These are phyloP conservation scores for Pseudonaja textilis DNA, from an alignment of 2,113 vertebrate species.

Conservation along the genomic window DNA sequence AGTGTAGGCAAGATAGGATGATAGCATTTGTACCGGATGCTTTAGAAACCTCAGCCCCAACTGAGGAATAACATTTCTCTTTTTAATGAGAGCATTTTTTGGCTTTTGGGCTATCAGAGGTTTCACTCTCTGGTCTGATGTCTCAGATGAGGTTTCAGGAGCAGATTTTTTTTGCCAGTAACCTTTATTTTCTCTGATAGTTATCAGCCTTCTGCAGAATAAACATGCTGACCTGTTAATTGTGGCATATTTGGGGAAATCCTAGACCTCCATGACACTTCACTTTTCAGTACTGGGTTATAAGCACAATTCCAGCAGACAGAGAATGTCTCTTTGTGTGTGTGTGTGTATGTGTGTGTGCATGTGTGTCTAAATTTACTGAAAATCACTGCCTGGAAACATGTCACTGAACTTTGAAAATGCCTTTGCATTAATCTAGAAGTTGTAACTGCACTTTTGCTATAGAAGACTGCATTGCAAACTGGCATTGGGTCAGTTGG, in stretches of 20 bases:
- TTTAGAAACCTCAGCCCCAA: background rate
- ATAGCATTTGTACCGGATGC: background rate
- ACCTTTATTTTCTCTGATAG: constrained; percentile 66
- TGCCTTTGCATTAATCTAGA: background rate
- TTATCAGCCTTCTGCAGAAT: constrained; percentile 78
- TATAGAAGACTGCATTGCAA: background rate
- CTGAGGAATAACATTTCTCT: background rate
- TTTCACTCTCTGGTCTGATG: constrained; percentile 43
- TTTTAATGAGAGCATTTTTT: constrained; percentile 33
- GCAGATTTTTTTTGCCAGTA: constrained; percentile 65
- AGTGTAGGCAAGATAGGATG: background rate
- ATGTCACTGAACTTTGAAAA: background rate
- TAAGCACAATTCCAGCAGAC: constrained; percentile 42
- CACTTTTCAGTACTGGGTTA: constrained; percentile 42
- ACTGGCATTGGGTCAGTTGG: background rate
- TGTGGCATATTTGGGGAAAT: constrained; percentile 66
- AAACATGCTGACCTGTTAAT: constrained; percentile 62
- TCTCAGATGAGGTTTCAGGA: constrained; percentile 61
- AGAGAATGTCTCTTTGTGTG: background rate
- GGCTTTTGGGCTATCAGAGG: constrained; percentile 18
- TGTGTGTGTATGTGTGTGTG: background rate
- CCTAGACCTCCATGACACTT: constrained; percentile 60
- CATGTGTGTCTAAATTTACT: background rate
- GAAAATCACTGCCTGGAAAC: background rate
- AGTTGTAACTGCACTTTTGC: background rate